Conservation (phyloP, 2,888 invertebrate species). For the Eretmocerus hayati region DNA sequence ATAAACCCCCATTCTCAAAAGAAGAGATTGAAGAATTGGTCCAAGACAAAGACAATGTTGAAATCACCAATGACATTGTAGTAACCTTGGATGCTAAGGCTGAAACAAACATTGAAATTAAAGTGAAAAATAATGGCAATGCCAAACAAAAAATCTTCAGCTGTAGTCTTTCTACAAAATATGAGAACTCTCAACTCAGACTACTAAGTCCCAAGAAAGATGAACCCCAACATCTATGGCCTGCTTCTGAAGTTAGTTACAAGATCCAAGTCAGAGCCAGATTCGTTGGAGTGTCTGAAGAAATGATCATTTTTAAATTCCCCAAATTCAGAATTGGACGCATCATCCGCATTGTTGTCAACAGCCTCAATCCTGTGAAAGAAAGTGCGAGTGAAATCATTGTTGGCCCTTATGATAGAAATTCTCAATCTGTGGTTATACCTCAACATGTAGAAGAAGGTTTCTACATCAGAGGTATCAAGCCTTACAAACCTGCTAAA, state of each 20-base stretch:
- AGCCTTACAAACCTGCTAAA: constrained; percentile 49
- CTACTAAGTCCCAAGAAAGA: constrained; percentile 44
- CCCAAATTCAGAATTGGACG: constrained; percentile 55
- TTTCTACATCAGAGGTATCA: constrained; percentile 51
- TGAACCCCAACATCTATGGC: constrained; percentile 43
- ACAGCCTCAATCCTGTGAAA: constrained; percentile 26
- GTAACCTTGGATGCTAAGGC: constrained; percentile 47
- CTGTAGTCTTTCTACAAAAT: constrained; percentile 51
- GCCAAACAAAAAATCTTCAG: constrained; percentile 47
- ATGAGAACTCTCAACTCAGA: constrained; percentile 51
- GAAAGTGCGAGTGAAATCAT: background rate
- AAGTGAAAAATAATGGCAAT: constrained; percentile 47
- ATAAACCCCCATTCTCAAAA: constrained; percentile 6
- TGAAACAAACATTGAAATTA: constrained; percentile 46
- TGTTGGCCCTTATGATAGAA: background rate
- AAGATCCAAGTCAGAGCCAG: constrained; percentile 52
- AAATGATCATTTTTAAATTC: constrained; percentile 57
- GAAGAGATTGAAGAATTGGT: constrained; percentile 29
- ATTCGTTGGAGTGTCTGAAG: constrained; percentile 56
- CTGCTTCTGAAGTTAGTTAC: constrained; percentile 46
- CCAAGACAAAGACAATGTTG: constrained; percentile 50
- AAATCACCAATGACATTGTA: constrained; percentile 49
- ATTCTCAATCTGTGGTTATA: constrained; percentile 9
- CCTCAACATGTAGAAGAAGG: constrained; percentile 16
- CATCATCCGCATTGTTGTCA: constrained; percentile 52